Conservation (phyloP, 2,888 invertebrate genomes). For the Cephus runcator region DNA sequence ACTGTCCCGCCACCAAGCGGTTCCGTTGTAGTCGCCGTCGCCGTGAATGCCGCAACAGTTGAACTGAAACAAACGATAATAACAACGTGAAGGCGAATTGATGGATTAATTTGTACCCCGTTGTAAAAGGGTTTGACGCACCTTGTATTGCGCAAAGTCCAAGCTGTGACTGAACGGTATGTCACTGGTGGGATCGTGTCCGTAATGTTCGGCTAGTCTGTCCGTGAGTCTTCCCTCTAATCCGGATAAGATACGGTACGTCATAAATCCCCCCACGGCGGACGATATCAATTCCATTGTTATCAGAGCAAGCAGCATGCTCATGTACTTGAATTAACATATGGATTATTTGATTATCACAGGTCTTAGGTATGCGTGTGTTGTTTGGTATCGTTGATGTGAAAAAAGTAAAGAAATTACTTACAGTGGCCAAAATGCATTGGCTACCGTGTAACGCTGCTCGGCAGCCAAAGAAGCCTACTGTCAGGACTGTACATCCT, state of each 20-base stretch:
- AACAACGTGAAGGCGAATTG: background rate
- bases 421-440: constrained; percentile 55
- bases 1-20: constrained; percentile 63
- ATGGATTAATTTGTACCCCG: accelerated
- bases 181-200: constrained; percentile 54
- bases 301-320: constrained; percentile 65
- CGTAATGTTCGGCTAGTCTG: constrained; percentile 60
- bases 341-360: background rate
- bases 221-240: constrained; percentile 57
- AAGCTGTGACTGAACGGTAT: constrained; percentile 64
- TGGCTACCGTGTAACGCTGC: constrained; percentile 68
- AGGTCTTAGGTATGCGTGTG: too few relatives aligned
- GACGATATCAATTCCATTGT: constrained; percentile 64
- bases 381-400: too few relatives aligned
- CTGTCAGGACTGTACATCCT: constrained; percentile 67
- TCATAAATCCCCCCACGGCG: constrained; percentile 57
- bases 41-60: constrained; percentile 66
- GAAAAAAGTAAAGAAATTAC: constrained; percentile 18
- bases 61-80: constrained; percentile 50
- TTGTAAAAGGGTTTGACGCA: constrained; percentile 28
- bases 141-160: constrained; percentile 67
- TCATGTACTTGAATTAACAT: constrained; percentile 61
- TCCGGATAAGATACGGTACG: constrained; percentile 60
- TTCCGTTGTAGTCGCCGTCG: constrained; percentile 62
- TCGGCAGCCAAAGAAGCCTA: constrained; percentile 71